Evolutionary conservation across 2,888 invertebrate genomes (phyloP).

Genomic region (Campopleginae sp.): DNA sequence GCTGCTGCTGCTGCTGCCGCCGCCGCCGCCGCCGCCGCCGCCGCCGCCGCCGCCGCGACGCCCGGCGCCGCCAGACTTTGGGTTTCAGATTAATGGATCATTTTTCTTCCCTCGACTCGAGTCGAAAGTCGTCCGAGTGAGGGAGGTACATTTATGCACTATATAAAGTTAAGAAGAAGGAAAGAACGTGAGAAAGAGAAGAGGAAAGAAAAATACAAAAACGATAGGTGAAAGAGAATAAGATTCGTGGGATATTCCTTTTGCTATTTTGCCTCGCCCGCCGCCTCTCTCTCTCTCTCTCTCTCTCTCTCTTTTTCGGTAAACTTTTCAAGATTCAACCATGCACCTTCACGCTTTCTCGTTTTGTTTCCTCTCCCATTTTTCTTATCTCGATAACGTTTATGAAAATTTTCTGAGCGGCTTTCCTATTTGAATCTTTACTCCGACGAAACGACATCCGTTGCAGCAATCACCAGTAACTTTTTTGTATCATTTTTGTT

Average conservation of each 20-base stretch:
- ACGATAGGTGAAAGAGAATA: constrained; percentile 55
- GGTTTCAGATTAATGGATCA: constrained; percentile 93
- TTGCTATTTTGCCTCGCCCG: constrained; percentile 32
- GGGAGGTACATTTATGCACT: constrained; percentile 38
- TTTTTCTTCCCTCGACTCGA: constrained; percentile 87
- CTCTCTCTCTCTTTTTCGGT: constrained; percentile 22
- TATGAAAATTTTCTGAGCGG: constrained; percentile 10
- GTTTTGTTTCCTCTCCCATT: constrained; percentile 33
- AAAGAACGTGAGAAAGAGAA: constrained; percentile 25
- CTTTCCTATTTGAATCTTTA: constrained; percentile 11
- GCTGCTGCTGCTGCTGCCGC: constrained; percentile 78
- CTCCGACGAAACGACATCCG: constrained; percentile 11
- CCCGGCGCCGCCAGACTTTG: constrained; percentile 92
- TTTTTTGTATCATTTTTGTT: constrained; percentile 3
- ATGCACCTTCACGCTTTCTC: constrained; percentile 52
- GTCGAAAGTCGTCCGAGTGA: constrained; percentile 64
- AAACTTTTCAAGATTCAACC: constrained; percentile 58
- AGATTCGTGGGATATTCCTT: constrained; percentile 59
- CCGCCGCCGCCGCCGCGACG: constrained; percentile 83
- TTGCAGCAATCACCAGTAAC: not conserved
- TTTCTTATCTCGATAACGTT: constrained; percentile 34
- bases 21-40: constrained; percentile 88
- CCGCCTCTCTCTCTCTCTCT: constrained; percentile 22
- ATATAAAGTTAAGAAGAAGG: constrained; percentile 21
- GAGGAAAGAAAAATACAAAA: constrained; percentile 49